Percentiles rank a stretch among this genome's conserved stretches.
These are phyloP conservation scores for Vombatus ursinus DNA, from an alignment of 2,113 vertebrate genomes.

Conservation along the genomic window DNA sequence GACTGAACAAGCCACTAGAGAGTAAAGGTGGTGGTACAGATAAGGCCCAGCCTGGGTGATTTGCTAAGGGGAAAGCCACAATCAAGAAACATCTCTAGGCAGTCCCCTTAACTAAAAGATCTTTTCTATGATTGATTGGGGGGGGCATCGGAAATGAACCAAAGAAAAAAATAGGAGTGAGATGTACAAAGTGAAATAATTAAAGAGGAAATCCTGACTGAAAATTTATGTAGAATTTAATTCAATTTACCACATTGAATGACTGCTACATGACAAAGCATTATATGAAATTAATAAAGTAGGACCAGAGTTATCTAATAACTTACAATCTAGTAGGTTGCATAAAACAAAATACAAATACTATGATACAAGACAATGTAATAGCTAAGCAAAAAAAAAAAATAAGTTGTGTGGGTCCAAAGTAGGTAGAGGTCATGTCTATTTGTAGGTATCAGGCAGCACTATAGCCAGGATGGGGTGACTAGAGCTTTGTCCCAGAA, in stretches of 20 bases:
- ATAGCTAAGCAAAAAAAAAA: background rate
- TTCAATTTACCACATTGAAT: background rate
- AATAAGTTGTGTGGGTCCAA: background rate
- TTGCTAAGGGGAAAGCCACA: background rate
- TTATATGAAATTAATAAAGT: background rate
- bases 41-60: background rate
- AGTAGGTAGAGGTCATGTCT: background rate
- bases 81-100: background rate
- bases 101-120: background rate
- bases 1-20: background rate
- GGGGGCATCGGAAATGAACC: background rate
- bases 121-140: background rate
- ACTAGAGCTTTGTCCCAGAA: background rate
- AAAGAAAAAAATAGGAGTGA: background rate
- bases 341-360: background rate
- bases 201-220: background rate
- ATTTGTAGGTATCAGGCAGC: background rate
- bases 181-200: background rate
- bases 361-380: background rate
- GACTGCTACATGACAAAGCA: background rate
- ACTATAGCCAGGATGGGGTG: background rate
- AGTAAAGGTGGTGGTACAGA: accelerated
- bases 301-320: background rate
- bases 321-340: background rate
- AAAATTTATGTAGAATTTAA: background rate